A percentile compares a stretch with the other conserved stretches of the same genome.
phyloP scores from a whole-genome alignment of 2,797 vertebrate species.

The Euthynnus affinis region DNA sequence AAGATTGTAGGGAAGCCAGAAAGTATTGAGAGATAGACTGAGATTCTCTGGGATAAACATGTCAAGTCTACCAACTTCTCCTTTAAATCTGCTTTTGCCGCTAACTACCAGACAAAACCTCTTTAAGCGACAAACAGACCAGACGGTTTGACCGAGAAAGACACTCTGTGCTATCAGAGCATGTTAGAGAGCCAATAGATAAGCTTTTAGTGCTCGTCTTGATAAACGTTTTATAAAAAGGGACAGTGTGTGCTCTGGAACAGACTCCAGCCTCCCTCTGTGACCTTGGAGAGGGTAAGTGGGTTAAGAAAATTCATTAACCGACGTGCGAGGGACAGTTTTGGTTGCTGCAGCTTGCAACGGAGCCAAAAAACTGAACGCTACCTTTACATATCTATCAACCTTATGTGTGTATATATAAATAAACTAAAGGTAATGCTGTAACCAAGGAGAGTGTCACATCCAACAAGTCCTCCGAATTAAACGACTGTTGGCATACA shows the following conservation, averaged over 20 bases:
- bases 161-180: conserved; percentile 12
- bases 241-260: conserved; percentile 39
- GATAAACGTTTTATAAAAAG: conserved; percentile 35
- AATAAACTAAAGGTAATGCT: neutral
- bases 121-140: conserved; percentile 25
- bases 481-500: too few species aligned
- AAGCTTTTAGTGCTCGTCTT: conserved; percentile 28
- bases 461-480: too few species aligned
- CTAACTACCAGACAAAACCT: neutral
- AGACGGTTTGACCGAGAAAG: conserved; percentile 19
- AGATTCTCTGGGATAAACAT: too few species aligned
- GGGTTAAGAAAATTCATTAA: conserved; percentile 47
- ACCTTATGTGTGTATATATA: too few species aligned
- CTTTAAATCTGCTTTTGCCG: neutral
- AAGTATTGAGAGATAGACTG: too few species aligned
- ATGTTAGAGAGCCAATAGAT: conserved; percentile 49
- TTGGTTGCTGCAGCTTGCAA: neutral
- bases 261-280: conserved; percentile 38
- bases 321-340: conserved; percentile 27
- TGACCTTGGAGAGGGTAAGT: conserved; percentile 52
- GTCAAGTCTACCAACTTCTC: too few species aligned
- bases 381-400: neutral
- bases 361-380: neutral
- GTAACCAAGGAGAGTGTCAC: neutral
- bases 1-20: too few species aligned